A percentile compares a stretch with the other conserved stretches of the same genome.
These are phyloP conservation scores for Dermolepida albohirtum DNA, from an alignment of 2,888 invertebrate species.

Conservation along the genomic window DNA sequence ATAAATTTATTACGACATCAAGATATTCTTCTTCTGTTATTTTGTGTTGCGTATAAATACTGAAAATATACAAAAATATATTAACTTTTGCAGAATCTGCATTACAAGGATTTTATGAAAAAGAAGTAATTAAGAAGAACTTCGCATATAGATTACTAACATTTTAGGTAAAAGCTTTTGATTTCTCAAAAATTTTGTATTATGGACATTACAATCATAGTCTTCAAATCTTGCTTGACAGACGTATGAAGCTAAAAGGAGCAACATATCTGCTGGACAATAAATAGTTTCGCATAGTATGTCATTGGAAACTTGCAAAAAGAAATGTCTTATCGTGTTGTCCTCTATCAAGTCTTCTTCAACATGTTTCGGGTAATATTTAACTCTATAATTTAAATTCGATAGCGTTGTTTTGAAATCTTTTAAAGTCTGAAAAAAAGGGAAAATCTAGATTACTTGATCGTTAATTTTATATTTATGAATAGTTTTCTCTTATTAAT, in stretches of 20 bases:
- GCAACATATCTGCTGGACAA: constrained; percentile 98
- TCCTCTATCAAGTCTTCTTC: constrained; percentile 98
- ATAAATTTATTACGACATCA: constrained; percentile 96
- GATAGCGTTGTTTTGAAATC: constrained; percentile 52
- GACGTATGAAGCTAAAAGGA: constrained; percentile 96
- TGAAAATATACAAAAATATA: constrained; percentile 57
- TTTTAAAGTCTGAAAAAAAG: constrained; percentile 53
- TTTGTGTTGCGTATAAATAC: constrained; percentile 96
- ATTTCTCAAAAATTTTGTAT: constrained; percentile 67
- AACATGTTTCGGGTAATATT: constrained; percentile 99
- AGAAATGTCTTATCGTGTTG: constrained; percentile 94
- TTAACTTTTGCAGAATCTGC: too few species aligned
- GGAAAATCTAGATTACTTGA: too few species aligned
- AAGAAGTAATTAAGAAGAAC: too few species aligned
- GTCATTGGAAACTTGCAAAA: constrained; percentile 92
- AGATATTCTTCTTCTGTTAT: constrained; percentile 98
- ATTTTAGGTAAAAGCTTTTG: constrained; percentile 94
- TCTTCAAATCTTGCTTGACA: constrained; percentile 98
- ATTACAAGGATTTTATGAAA: too few species aligned
- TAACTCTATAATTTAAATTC: constrained; percentile 77
- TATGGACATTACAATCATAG: constrained; percentile 82
- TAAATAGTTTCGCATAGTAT: constrained; percentile 98
- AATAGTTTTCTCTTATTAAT: too few species aligned
- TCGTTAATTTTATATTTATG: too few species aligned
- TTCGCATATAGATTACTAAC: constrained; percentile 52